A percentile compares a stretch with the other conserved stretches of the same genome.
These are phyloP conservation scores for Erythrocercus mccallii DNA, from an alignment of 2,113 vertebrate species.

Conservation along the genomic window DNA sequence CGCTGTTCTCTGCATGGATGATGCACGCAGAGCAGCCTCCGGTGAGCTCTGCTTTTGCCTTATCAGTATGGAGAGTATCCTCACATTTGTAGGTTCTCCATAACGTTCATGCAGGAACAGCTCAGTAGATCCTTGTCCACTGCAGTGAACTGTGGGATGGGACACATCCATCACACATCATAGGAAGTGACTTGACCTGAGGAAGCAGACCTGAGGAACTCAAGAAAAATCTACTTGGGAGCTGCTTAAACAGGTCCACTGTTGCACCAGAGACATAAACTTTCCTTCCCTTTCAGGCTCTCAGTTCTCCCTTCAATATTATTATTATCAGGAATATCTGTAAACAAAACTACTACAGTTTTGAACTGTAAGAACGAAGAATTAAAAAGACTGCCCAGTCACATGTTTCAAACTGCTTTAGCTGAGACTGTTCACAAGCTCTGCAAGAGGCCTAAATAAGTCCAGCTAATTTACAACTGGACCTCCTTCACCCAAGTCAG, in stretches of 20 bases:
- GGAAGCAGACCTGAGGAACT: background rate
- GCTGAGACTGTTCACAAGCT: background rate
- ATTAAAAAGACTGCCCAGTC: background rate
- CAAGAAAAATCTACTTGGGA: background rate
- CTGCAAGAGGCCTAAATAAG: background rate
- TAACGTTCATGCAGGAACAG: background rate
- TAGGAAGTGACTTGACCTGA: background rate
- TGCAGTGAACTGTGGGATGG: background rate
- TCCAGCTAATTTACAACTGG: background rate
- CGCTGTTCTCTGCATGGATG: background rate
- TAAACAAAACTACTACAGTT: background rate
- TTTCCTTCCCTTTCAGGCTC: background rate
- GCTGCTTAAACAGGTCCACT: background rate
- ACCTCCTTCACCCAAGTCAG: background rate
- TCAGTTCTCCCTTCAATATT: background rate
- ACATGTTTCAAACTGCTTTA: background rate
- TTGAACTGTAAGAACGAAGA: background rate
- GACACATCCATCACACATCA: background rate
- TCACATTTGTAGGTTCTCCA: background rate
- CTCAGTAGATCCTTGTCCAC: background rate
- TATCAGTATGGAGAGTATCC: background rate
- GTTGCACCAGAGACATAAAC: background rate
- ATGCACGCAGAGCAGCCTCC: fast-evolving
- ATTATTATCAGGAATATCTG: background rate
- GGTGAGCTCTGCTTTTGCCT: background rate